Evolutionary conservation across 2,888 invertebrate species (phyloP).

Genomic region (Hemicrepidius hirtus): DNA sequence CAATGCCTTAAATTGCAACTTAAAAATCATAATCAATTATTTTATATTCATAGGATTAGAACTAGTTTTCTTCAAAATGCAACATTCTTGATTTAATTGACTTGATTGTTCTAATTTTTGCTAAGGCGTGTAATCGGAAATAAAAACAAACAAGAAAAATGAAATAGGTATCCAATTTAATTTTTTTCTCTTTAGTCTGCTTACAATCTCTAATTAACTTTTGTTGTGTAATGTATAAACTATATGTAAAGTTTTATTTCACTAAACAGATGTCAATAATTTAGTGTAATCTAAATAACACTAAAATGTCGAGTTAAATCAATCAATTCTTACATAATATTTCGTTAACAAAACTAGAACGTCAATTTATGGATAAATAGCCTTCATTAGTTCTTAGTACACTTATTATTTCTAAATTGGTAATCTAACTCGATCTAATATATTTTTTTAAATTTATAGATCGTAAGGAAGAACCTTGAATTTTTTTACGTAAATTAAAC

Average conservation of each 20-base stretch:
- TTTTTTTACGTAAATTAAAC: too few species aligned
- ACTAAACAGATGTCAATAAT: neutral
- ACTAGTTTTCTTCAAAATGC: too few species aligned
- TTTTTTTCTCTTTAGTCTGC: neutral
- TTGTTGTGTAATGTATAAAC: too few species aligned
- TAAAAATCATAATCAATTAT: too few species aligned
- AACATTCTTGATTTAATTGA: too few species aligned
- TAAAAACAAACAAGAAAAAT: neutral
- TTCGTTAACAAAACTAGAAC: constrained; percentile 22
- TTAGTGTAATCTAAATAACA: constrained; percentile 22
- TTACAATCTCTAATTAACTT: neutral
- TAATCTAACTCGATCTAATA: neutral
- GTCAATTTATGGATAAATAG: constrained; percentile 23
- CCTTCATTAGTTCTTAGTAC: constrained; percentile 4
- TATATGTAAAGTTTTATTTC: too few species aligned
- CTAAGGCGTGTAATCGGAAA: too few species aligned
- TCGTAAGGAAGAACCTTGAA: neutral
- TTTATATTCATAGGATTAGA: too few species aligned
- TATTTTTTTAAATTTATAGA: neutral
- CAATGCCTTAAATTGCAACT: too few species aligned
- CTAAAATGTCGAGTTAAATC: constrained; percentile 14
- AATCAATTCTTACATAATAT: constrained; percentile 2
- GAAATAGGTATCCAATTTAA: neutral
- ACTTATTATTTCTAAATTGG: constrained; percentile 1
- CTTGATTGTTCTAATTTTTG: too few species aligned